Percentiles rank a stretch among this genome's conserved stretches.
These are phyloP conservation scores for Lapara coniferarum DNA, from an alignment of 2,888 invertebrate species.

Conservation along the genomic window DNA sequence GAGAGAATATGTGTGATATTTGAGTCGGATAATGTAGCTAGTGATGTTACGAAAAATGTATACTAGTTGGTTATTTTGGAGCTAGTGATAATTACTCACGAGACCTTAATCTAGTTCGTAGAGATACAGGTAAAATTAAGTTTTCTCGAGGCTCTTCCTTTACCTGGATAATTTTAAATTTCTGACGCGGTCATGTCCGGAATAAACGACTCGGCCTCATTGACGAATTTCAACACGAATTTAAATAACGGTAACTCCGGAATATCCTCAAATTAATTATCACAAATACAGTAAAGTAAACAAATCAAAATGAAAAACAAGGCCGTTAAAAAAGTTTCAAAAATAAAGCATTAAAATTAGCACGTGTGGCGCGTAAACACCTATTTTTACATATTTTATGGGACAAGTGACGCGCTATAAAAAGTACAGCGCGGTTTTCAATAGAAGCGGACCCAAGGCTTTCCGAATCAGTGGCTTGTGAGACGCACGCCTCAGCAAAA, in stretches of 20 bases:
- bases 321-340: background rate
- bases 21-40: background rate
- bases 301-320: background rate
- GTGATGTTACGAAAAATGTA: no score
- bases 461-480: constrained; percentile 49
- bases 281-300: background rate
- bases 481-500: constrained; percentile 41
- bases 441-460: constrained; percentile 32
- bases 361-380: background rate
- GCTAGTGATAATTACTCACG: no score
- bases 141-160: no score
- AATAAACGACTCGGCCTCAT: no score
- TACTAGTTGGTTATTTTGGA: no score
- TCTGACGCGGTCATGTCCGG: no score
- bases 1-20: background rate
- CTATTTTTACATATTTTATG: constrained; percentile 16
- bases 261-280: no score
- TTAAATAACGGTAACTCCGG: no score
- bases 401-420: constrained; percentile 31
- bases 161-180: no score
- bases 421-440: constrained; percentile 18
- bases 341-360: background rate
- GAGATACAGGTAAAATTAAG: no score
- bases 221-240: no score
- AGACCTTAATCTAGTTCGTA: no score